Evolutionary conservation across 2,797 vertebrate species (phyloP).

Genomic region (Delichon dasypus): DNA sequence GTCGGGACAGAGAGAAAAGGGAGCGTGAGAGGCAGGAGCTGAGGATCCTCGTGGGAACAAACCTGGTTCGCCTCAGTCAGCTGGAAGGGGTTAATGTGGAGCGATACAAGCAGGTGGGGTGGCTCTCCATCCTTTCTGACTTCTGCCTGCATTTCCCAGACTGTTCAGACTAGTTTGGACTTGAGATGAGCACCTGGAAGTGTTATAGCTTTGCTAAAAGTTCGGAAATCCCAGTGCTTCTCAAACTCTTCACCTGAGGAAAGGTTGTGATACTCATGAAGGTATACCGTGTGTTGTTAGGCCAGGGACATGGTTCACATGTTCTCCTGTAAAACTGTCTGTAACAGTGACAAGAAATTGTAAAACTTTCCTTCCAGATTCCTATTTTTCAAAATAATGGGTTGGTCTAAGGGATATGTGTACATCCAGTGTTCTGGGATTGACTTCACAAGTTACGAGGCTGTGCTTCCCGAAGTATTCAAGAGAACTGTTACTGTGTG

Average conservation of each 20-base stretch:
- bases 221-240: neutral
- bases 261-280: neutral
- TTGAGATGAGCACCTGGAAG: neutral
- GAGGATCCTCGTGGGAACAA: slow-evolving; percentile 95
- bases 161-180: neutral
- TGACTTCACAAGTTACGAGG: neutral
- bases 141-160: neutral
- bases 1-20: slow-evolving; percentile 93
- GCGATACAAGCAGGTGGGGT: slow-evolving; percentile 92
- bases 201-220: neutral
- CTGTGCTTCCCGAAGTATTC: neutral
- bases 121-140: neutral
- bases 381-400: neutral
- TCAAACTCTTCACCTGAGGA: neutral
- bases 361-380: neutral
- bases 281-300: neutral
- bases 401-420: neutral
- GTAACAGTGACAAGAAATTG: neutral
- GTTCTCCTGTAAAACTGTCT: neutral
- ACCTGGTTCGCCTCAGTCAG: slow-evolving; percentile 95
- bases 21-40: slow-evolving; percentile 97
- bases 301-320: too few relatives aligned
- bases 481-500: neutral
- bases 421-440: neutral
- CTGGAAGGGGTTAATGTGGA: slow-evolving; percentile 98